Base-by-base conservation (phyloP, 2,888 invertebrate genomes). In the Drosophila aldrichi region DNA sequence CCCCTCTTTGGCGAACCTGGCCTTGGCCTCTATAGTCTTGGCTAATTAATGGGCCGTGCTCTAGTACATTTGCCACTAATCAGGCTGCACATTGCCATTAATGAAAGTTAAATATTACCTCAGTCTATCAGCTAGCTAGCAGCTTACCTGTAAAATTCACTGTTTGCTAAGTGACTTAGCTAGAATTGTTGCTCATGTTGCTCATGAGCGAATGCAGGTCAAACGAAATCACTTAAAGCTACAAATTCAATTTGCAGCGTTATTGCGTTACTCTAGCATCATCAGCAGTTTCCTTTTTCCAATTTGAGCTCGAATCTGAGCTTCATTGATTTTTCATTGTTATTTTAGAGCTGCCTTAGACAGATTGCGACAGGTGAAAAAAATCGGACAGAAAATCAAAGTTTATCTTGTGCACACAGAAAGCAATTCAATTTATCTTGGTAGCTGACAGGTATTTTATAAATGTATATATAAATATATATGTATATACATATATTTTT, bases 241-340 rank as follows among this genome's bases (percentile, higher is more conserved):
- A 51, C 6, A 56, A 10, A 62, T 68, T 74, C 41, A 22, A 71
- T 74, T 84, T 66, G 40, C 43, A 51, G 34, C 44, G 25, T 46
- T 36, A 20, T 36, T 52, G 34, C 44, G 22, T 56, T 52, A 34
- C 36, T 52, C 22, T 25, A 36, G 32, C 8, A 7, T 41, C 56
- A 46, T 62, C 44, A 41, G 51, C 48, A 64, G 49, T 68, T 70
- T 74, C 68, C 74, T 55, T 48, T 64, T 55, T 61, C 44, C 67
- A 64, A 75, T 67, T 75, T 84, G 43, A 36, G 54, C 57, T 60
- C 54, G 46, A 41, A 41, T 29, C 49, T 61, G 49, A 69, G 72
- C 64, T 56, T 66, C 83, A 83, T 77, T 73, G 70, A 75, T 61
- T 83, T 65, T 64, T 58, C 51, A 74, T 81, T 79, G 70, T 68